Base-by-base conservation (phyloP, 2,113 vertebrate species). In the Neodontobutis hainanensis region DNA sequence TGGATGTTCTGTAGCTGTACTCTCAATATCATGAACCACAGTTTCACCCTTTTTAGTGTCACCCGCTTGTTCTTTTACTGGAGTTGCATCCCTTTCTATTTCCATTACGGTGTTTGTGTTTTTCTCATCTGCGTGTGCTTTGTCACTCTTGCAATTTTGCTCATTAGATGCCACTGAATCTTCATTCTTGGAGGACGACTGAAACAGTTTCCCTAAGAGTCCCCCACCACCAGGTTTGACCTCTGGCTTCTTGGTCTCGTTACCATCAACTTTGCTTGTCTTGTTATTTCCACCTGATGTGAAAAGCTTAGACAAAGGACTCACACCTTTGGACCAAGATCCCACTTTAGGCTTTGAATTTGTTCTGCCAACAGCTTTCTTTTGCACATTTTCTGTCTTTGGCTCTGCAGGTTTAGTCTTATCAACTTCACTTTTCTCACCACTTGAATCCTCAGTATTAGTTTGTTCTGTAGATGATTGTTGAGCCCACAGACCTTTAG, bases 241-340 rank as follows among this genome's bases (percentile, higher is more conserved):
- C 1, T 90, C 87, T 12, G 73, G 0, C 85, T 92, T 93, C 53
- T 77, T 93, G 46, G 12, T 66, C 3, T 88, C 83, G 36, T 60
- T 81, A 3, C 44, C 8, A 55, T 88, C 82, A 55, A 4, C 84
- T 59, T 78, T 92, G 63, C 56, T 77, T 6, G 45, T 8, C 35
- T 64, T 91, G 9, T 77, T 81, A 84, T 78, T 92, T 59, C 74
- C 79, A 55, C 87, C 83, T 61, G 90, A 83, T 49, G 82, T 86
- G 78, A 94, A 94, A 55, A 94, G 86, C 0, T 68, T 92, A 12
- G 81, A 77, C 16, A 94, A 70, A 14, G 93, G 88, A 3, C 89
- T 94, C 77, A 87, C 92, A 43, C 89, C 88, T 89, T 93, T 94
- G 14, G 85, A 87, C 80, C 81, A 56, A 0, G 70, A 83, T 9